Base-by-base conservation (phyloP, 2,888 invertebrate species). In the Tricholauxania praeusta region DNA sequence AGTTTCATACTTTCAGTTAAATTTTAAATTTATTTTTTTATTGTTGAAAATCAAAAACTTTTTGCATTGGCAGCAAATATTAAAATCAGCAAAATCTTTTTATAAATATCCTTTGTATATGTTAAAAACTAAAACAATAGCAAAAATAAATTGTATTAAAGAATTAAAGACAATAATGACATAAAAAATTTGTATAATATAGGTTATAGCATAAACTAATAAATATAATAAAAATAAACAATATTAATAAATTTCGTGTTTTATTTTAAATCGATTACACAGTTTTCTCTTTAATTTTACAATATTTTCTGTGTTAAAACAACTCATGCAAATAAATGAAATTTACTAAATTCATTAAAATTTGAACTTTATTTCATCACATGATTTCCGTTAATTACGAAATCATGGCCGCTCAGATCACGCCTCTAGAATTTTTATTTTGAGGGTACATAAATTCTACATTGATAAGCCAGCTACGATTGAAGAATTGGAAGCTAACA, bases 31-130 rank as follows among this genome's bases (percentile, higher is more conserved):
- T 62, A 59, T 66, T 49, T 47, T 19, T 19, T 15, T 19, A 65
- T 15, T 28, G 65, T 64, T 72, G 76, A 71, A 77, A 73, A 8
- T 66, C 66, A 10, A n/a, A 75, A 72, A 80, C 84, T 81, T 85
- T 84, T 84, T 84, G 84, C 85, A 84, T 83, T 84, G 84, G 85
- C 84, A 83, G 78, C 80, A 82, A 83, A 82, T 82, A 82, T 82
- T 67, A 57, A 74, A 71, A 63, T 55, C 65, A 60, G 17, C 51
- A 47, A 48, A 64, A n/a, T 39, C 22, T 55, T 53, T 15, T 14
- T 57, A 66, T 74, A 62, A 73, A 57, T 53, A 78, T 74, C 67
- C 74, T 75, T 78, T 84, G 85, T 84, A 83, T 80, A 84, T 79
- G 79, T 75, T 75, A 75, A 74, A 39, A 39, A 39, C 8, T 10